These are phyloP conservation scores for Brachynemurus nebulosus DNA, from an alignment of 2,888 invertebrate species.

Conservation along the genomic window DNA sequence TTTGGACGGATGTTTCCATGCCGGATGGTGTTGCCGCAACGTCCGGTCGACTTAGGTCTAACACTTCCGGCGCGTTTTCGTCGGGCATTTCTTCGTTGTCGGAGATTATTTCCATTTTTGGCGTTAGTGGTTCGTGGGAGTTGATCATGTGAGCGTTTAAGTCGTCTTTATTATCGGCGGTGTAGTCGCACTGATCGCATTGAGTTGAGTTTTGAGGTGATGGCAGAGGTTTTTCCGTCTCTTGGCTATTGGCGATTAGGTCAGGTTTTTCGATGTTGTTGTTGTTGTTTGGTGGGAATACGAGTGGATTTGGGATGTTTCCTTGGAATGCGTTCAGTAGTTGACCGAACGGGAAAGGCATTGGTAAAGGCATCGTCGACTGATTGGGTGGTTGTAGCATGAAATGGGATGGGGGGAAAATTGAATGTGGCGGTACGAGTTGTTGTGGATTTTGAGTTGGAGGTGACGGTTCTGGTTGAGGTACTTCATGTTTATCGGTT, in stretches of 20 bases:
- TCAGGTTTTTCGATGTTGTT: background rate
- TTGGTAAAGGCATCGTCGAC: constrained; percentile 15
- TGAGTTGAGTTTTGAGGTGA: background rate
- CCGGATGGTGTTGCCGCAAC: constrained; percentile 26
- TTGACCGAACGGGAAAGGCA: constrained; percentile 16
- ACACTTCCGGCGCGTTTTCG: constrained; percentile 12
- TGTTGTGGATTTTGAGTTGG: background rate
- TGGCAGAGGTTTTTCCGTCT: background rate
- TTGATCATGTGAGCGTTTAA: background rate
- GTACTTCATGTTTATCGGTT: constrained; percentile 3
- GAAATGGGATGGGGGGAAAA: constrained; percentile 10
- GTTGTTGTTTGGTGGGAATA: background rate
- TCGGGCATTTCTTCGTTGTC: constrained; percentile 10
- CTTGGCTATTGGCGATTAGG: too few species aligned
- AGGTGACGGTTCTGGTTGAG: constrained; percentile 5
- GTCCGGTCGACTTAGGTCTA: constrained; percentile 34
- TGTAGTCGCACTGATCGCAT: background rate
- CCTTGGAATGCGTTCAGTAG: background rate
- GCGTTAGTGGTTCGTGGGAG: background rate
- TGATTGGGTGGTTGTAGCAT: constrained; percentile 20
- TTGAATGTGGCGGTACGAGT: constrained; percentile 10
- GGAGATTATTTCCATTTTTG: background rate
- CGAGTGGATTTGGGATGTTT: background rate
- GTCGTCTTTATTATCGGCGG: background rate
- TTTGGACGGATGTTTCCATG: constrained; percentile 16